Conservation (phyloP, 2,113 vertebrate species). For the Morone saxatilis region DNA sequence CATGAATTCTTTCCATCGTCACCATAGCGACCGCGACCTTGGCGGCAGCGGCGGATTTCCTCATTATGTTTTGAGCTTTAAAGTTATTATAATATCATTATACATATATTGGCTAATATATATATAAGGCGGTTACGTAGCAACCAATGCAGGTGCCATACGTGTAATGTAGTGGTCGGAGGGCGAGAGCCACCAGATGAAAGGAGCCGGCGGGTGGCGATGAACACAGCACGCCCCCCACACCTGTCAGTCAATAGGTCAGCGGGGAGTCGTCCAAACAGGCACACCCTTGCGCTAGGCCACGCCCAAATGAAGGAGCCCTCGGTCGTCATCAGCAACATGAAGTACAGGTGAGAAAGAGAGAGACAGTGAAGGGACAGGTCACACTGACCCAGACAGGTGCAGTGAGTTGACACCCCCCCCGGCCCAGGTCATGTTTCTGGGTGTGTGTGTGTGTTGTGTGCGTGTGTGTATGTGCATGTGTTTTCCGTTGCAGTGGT, state of each 20-base stretch:
- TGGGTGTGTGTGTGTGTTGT: slow-evolving; percentile 3
- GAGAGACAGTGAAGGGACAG: not conserved
- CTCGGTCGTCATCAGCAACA: slow-evolving; percentile 84
- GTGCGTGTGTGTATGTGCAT: too few relatives aligned
- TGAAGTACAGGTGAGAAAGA: slow-evolving; percentile 91
- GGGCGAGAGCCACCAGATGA: slow-evolving; percentile 82
- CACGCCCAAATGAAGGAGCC: slow-evolving; percentile 85
- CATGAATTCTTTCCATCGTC: slow-evolving; percentile 44
- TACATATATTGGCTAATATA: too few relatives aligned
- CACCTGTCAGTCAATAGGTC: slow-evolving; percentile 46
- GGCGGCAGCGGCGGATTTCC: slow-evolving; percentile 20
- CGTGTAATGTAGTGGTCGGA: slow-evolving; percentile 79
- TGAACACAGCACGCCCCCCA: slow-evolving; percentile 6
- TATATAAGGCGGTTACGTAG: slow-evolving; percentile 10
- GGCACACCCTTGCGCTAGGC: slow-evolving; percentile 51
- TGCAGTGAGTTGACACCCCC: slow-evolving; percentile 21
- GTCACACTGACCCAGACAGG: slow-evolving; percentile 34
- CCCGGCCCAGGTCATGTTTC: not conserved
- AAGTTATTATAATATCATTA: not conserved
- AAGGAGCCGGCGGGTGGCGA: slow-evolving; percentile 80
- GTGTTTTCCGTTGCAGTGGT: not conserved
- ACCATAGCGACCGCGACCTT: slow-evolving; percentile 49
- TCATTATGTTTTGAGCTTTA: slow-evolving; percentile 27
- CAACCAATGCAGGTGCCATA: slow-evolving; percentile 87
- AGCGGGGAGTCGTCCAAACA: slow-evolving; percentile 25